Conservation (phyloP, 2,113 vertebrate species). For the Oriolus oriolus region DNA sequence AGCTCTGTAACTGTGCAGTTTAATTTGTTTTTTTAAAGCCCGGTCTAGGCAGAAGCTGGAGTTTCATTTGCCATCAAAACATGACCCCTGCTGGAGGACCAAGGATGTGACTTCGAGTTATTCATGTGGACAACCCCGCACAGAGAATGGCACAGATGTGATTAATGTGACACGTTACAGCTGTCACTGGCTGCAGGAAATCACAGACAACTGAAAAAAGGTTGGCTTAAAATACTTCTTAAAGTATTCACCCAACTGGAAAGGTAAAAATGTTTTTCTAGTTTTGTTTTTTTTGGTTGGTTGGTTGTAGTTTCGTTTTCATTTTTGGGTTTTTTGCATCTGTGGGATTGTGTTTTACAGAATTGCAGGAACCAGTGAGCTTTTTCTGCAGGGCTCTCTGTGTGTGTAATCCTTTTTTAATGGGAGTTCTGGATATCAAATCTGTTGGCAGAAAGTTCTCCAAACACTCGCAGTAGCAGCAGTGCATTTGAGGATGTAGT, state of each 20-base stretch:
- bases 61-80: constrained; percentile 33
- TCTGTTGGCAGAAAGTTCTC: not conserved
- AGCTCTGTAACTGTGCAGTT: not conserved
- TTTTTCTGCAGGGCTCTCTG: not conserved
- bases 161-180: not conserved
- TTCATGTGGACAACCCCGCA: fast-evolving
- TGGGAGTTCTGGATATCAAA: not conserved
- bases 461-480: not conserved
- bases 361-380: not conserved
- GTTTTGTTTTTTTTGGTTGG: not conserved
- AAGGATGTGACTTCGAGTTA: not conserved
- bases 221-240: not conserved
- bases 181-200: not conserved
- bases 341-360: not conserved
- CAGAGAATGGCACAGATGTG: not conserved
- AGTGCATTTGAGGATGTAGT: not conserved
- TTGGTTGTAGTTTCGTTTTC: not conserved
- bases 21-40: not conserved
- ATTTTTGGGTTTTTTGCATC: not conserved
- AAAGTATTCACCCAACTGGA: not conserved
- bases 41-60: not conserved
- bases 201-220: not conserved
- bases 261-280: not conserved
- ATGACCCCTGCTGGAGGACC: constrained; percentile 29
- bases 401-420: not conserved